phyloP scores from a whole-genome alignment of 2,797 vertebrate genomes.

The Rhinichthys osculus region DNA sequence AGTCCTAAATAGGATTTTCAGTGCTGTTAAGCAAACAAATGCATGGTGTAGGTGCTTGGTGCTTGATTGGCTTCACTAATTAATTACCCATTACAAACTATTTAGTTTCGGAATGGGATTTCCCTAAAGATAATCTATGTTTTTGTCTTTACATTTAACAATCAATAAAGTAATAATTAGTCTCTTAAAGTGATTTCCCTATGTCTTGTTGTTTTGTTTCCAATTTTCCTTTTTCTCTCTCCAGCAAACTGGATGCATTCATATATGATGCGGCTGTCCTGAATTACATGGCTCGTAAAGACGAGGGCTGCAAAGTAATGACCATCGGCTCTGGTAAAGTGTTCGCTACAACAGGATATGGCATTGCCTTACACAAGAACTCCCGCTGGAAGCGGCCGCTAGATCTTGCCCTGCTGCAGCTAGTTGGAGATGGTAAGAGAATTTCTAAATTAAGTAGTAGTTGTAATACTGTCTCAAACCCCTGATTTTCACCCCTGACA shows the following conservation, averaged over 20 bases:
- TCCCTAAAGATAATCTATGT: neutral
- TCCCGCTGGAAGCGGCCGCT: slow-evolving; percentile 91
- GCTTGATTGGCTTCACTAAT: neutral
- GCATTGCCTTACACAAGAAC: slow-evolving; percentile 91
- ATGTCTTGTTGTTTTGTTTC: slow-evolving; percentile 10
- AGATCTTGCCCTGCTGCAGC: slow-evolving; percentile 89
- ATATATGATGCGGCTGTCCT: slow-evolving; percentile 92
- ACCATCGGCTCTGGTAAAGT: slow-evolving; percentile 93
- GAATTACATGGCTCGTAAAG: slow-evolving; percentile 93
- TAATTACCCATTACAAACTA: neutral
- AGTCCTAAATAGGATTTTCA: neutral
- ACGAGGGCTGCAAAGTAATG: slow-evolving; percentile 93
- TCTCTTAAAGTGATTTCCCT: slow-evolving; percentile 15
- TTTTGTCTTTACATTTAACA: neutral
- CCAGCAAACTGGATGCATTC: slow-evolving; percentile 92
- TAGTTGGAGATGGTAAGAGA: slow-evolving; percentile 88
- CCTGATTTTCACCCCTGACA: neutral
- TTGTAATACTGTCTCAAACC: neutral
- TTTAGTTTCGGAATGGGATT: neutral
- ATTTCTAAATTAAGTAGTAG: neutral
- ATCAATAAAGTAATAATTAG: slow-evolving; percentile 12
- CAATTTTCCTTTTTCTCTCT: slow-evolving; percentile 5
- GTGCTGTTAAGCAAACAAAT: neutral
- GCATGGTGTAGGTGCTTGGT: neutral
- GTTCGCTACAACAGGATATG: slow-evolving; percentile 91